Evolutionary conservation across 2,797 vertebrate genomes (phyloP), one percentile per base, ranked within the genome.

Genomic region (Pipistrellus pipistrellus): DNA sequence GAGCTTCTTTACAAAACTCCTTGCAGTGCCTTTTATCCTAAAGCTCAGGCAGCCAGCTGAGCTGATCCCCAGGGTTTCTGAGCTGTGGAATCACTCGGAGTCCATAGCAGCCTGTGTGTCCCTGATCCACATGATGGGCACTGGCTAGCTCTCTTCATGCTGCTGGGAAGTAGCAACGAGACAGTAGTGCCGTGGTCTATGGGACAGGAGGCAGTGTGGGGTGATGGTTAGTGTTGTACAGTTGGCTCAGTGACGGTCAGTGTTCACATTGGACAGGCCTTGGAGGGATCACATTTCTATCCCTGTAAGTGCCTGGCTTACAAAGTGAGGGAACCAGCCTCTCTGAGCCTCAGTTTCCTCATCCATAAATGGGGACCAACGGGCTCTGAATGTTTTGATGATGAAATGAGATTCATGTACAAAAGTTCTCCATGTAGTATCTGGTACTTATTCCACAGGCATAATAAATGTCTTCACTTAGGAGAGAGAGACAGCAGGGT

Each of bases 1-100:
- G 59, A 88, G 44, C 53, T 88, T 88, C 46, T 88, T 91, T 69
- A 57, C 48, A 93, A 86, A 95, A 83, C n/a, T 51, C 23, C 18
- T 85, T 55, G n/a, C 25, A 35, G 38, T n/a, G 71, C 35, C 68
- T 90, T 90, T 88, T 85, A 83, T 89, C 71, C 44, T 57, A 15
- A 83, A 64, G 46, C 85, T 88, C 71, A 93, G 57, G 38, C 53
- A 35, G 6, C 38, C 48, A 71, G 32, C 85, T 46, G 64, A 83
- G 48, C 59, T 64, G 18, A 72, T 57, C 64, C 10, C 18, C 32
- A 41, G 73, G 46, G 53, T 48, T 94, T 88, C 80, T 44, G 89
- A 95, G 30, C 38, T 27, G n/a, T 86, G 51, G n/a, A 46, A 27
- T 66, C 62, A 44, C 18, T 12, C 4, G 9, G 64, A 62, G 55